phyloP scores from a whole-genome alignment of 1,140 invertebrate genomes.

The Drosophila subpulchrella region DNA sequence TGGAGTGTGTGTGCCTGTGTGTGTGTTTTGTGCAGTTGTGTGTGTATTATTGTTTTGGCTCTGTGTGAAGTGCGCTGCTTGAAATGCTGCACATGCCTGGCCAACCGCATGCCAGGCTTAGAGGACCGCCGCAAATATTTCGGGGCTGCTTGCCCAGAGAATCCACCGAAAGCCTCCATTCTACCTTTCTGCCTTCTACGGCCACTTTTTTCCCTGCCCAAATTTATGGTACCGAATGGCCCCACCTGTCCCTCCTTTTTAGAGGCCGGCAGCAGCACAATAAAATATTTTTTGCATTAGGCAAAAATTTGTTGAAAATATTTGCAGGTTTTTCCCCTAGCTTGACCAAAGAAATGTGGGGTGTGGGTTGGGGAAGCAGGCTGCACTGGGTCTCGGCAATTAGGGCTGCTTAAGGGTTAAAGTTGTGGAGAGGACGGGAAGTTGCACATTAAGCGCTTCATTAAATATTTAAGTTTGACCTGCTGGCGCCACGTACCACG shows the following conservation, averaged over 20 bases:
- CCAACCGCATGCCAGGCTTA: slow-evolving; percentile 76
- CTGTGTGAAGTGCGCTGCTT: slow-evolving; percentile 64
- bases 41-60: slow-evolving; percentile 47
- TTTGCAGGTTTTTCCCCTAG: slow-evolving; percentile 48
- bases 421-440: slow-evolving; percentile 33
- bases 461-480: slow-evolving; percentile 81
- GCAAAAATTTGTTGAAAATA: slow-evolving; percentile 77
- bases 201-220: slow-evolving; percentile 22
- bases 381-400: slow-evolving; percentile 48
- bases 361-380: no score
- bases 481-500: slow-evolving; percentile 48
- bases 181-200: neutral
- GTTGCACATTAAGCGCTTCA: slow-evolving; percentile 75
- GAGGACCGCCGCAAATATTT: slow-evolving; percentile 76
- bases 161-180: neutral
- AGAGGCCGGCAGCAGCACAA: slow-evolving; percentile 30
- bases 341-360: slow-evolving; percentile 31
- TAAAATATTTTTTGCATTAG: slow-evolving; percentile 80
- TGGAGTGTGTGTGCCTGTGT: neutral
- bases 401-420: slow-evolving; percentile 56
- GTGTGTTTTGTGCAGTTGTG: slow-evolving; percentile 4
- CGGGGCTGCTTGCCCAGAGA: slow-evolving; percentile 61
- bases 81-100: slow-evolving; percentile 80
- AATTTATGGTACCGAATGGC: slow-evolving; percentile 60
- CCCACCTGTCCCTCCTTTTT: slow-evolving; percentile 14